Base-by-base conservation (phyloP, 2,888 invertebrate species). In the Xylocampa areola region DNA sequence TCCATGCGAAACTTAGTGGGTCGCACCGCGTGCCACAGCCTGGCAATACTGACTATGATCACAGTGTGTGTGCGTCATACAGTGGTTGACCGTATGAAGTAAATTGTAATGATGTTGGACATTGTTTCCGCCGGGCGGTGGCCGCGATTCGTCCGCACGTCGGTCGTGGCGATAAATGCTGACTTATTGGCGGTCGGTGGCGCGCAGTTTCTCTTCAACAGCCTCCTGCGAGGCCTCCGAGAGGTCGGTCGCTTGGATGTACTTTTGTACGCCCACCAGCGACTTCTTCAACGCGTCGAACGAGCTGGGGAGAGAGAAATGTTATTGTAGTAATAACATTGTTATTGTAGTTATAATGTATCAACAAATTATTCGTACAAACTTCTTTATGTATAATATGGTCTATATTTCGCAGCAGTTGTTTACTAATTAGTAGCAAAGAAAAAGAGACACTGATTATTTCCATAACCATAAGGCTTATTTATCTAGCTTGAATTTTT, bases 241-340 rank as follows among this genome's bases (percentile, higher is more conserved):
- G 84, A 97, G 95, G 92, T 99, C 98, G 86, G 98, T 98, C 85
- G 98, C 98, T 95, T 98, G 99, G 91, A 99, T 97, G 95, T 98
- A 98, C 95, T 98, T 98, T 95, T 98, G 98, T 78, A 99, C 98
- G 84, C 99, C 99, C 69, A 98, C 98, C 89, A 99, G 95, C 64
- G 98, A 98, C 92, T 98, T 98, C 95, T 99, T 99, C 90, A 99
- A 95, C 85, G 99, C 99, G 94, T 99, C 98, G 88, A 99, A 99
- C 81, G 99, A 99, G 95, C 98, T 98, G 91, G 0, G 58, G 60
- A 77, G 43, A 69, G 64, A 2, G 1, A 14, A 51, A 44, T 0
- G 17, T 19, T 1, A 0, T 35, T 41, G 13, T 14, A 17, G 3
- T 11, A 14, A 13, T 5, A 8, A 25, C n/a, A n/a, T n/a, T n/a